These are phyloP conservation scores for Catocala sponsa DNA, from an alignment of 2,888 invertebrate genomes.

Conservation along the genomic window DNA sequence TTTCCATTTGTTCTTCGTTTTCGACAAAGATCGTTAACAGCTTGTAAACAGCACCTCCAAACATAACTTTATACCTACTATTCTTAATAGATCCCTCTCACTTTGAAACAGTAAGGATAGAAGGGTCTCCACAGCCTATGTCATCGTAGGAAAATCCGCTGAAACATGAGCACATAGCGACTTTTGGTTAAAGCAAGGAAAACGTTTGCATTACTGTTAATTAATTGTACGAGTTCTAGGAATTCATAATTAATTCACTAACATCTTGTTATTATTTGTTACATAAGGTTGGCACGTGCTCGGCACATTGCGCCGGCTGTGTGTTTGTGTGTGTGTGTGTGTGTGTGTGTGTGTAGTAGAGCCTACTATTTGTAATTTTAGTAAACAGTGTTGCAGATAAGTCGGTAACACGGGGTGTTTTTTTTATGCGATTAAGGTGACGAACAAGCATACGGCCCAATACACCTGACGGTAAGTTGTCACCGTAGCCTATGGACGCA, in stretches of 20 bases:
- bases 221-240: not conserved
- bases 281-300: constrained; percentile 8
- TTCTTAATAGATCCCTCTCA: too few relatives aligned
- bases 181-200: constrained; percentile 1
- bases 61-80: too few relatives aligned
- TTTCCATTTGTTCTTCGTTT: too few relatives aligned
- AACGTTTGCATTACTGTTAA: not conserved
- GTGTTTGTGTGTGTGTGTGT: not conserved
- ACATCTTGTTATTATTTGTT: constrained; percentile 1
- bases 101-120: too few relatives aligned
- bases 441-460: too few relatives aligned
- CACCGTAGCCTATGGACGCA: too few relatives aligned
- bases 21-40: too few relatives aligned
- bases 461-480: too few relatives aligned
- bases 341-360: constrained; percentile 2
- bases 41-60: too few relatives aligned
- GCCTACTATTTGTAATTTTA: not conserved
- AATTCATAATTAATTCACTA: constrained; percentile 1
- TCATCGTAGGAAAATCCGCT: too few relatives aligned
- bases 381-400: not conserved
- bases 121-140: too few relatives aligned
- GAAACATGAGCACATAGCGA: not conserved
- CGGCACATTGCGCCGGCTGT: not conserved
- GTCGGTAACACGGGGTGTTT: not conserved
- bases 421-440: too few relatives aligned